These are phyloP conservation scores for Pollenia angustigena DNA, from an alignment of 2,888 invertebrate genomes.

Conservation along the genomic window DNA sequence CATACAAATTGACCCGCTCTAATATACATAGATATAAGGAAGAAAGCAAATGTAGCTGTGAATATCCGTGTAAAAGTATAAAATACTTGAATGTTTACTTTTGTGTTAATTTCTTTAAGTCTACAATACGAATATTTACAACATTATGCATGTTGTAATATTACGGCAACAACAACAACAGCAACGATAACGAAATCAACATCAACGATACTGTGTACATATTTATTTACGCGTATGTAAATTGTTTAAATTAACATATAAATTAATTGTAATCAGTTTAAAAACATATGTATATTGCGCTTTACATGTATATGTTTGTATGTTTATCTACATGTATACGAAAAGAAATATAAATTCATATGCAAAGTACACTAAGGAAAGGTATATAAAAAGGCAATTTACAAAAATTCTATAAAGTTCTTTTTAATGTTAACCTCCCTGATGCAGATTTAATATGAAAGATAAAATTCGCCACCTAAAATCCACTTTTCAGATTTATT, in stretches of 20 bases:
- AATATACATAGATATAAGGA: no score
- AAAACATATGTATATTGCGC: conserved; percentile 42
- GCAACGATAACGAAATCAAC: background rate
- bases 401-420: no score
- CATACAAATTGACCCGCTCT: no score
- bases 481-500: no score
- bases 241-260: conserved; percentile 68
- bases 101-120: conserved; percentile 63
- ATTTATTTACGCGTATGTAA: conserved; percentile 62
- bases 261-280: conserved; percentile 68
- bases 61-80: conserved; percentile 2
- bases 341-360: background rate
- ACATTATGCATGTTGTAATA: conserved; percentile 36
- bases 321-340: background rate
- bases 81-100: conserved; percentile 51
- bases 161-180: background rate
- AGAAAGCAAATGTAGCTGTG: conserved; percentile 12
- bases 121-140: conserved; percentile 34
- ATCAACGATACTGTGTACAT: conserved; percentile 21
- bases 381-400: background rate
- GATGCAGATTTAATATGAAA: background rate
- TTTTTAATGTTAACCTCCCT: no score
- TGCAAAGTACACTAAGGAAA: background rate
- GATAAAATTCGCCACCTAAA: background rate
- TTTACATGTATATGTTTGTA: background rate